These are phyloP conservation scores for Folsomia manolachei DNA, from an alignment of 2,888 invertebrate species.

Conservation along the genomic window DNA sequence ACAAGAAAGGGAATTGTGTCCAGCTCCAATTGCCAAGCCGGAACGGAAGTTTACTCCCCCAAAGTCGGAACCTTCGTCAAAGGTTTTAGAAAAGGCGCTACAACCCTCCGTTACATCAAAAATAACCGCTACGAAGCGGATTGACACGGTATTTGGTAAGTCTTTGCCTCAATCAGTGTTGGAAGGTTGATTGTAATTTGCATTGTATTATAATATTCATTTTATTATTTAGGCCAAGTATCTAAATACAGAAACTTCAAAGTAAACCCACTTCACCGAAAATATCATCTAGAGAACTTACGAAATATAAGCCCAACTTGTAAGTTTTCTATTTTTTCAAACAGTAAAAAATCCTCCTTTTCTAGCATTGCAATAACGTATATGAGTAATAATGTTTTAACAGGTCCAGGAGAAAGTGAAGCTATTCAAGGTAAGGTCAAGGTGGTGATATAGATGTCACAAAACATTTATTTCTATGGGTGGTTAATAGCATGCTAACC, in stretches of 20 bases:
- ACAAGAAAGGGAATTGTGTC: slow-evolving; percentile 32
- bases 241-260: slow-evolving; percentile 91
- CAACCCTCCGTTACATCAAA: slow-evolving; percentile 24
- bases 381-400: no score
- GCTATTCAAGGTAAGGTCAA: slow-evolving; percentile 81
- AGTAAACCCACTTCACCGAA: slow-evolving; percentile 85
- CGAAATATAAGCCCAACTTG: slow-evolving; percentile 81
- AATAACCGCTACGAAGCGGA: slow-evolving; percentile 48
- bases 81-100: slow-evolving; percentile 14
- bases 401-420: slow-evolving; percentile 92
- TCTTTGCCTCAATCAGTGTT: background rate
- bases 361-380: no score
- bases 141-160: slow-evolving; percentile 45
- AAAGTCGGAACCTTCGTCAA: slow-evolving; percentile 27
- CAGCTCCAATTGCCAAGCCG: slow-evolving; percentile 46
- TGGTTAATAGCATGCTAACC: background rate
- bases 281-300: slow-evolving; percentile 86
- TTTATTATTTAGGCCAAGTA: slow-evolving; percentile 63
- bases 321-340: no score
- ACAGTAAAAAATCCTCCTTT: no score
- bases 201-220: slow-evolving; percentile 5
- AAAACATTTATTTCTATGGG: no score
- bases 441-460: background rate
- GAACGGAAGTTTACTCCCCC: slow-evolving; percentile 44
- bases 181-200: background rate